Evolutionary conservation across 2,888 invertebrate species (phyloP).

Genomic region (Chrysolina americana): DNA sequence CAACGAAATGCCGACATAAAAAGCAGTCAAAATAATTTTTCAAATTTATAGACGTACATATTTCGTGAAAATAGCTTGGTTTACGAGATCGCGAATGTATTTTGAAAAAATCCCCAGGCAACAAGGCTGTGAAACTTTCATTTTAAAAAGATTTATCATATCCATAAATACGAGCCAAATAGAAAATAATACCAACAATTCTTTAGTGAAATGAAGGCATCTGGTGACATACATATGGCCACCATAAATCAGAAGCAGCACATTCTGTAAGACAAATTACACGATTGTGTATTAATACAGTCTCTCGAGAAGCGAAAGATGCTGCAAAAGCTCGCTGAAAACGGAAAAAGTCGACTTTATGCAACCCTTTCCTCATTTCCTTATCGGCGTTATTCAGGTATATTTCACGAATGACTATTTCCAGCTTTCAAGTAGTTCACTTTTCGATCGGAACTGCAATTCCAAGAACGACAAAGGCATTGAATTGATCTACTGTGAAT

Average conservation of each 20-base stretch:
- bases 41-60: not conserved
- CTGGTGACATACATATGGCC: conserved; percentile 16
- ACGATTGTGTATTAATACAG: conserved; percentile 16
- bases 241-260: conserved; percentile 1
- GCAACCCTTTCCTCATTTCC: conserved; percentile 13
- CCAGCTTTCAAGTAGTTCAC: conserved; percentile 9
- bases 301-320: not conserved
- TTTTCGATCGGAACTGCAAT: conserved; percentile 14
- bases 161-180: conserved; percentile 13
- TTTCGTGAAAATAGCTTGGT: not conserved
- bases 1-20: too few species aligned
- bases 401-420: conserved; percentile 18
- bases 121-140: conserved; percentile 13
- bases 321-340: conserved; percentile 15
- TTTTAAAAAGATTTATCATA: conserved; percentile 15
- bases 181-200: conserved; percentile 15
- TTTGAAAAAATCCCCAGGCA: conserved; percentile 6
- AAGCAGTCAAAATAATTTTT: not conserved
- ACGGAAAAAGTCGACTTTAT: not conserved
- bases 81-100: not conserved
- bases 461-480: not conserved
- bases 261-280: conserved; percentile 20
- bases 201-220: conserved; percentile 14
- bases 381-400: conserved; percentile 17
- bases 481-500: not conserved